These are phyloP conservation scores for Lepisosteus oculatus DNA, from an alignment of 2,113 vertebrate genomes.

Conservation along the genomic window DNA sequence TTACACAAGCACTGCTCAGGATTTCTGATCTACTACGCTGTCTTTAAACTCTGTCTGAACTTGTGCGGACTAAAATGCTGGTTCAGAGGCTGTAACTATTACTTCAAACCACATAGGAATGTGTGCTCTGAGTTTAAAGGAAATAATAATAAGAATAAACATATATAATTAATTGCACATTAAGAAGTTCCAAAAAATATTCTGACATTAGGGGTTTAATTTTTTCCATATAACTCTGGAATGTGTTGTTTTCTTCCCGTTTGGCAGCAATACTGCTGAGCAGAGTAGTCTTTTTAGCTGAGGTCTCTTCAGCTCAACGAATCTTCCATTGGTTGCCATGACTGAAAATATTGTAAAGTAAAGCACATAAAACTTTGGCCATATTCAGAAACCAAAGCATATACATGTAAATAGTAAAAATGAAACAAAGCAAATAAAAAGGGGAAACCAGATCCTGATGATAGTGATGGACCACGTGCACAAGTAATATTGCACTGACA, in stretches of 20 bases:
- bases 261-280: constrained; percentile 8
- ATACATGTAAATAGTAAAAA: too few species aligned
- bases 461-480: too few species aligned
- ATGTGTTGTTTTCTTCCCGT: constrained; percentile 30
- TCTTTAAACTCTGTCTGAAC: constrained; percentile 42
- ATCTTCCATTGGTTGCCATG: too few species aligned
- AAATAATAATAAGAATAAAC: constrained; percentile 19
- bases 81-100: constrained; percentile 12
- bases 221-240: constrained; percentile 29
- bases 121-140: constrained; percentile 15
- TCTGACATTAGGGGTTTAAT: constrained; percentile 22
- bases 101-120: constrained; percentile 38
- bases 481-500: too few species aligned
- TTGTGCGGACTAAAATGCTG: constrained; percentile 24
- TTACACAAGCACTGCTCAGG: too few species aligned
- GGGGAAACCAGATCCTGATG: too few species aligned
- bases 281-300: constrained; percentile 19
- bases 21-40: constrained; percentile 3
- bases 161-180: constrained; percentile 43
- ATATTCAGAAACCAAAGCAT: too few species aligned
- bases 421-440: too few species aligned
- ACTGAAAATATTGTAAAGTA: too few species aligned
- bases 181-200: constrained; percentile 25
- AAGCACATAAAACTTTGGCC: too few species aligned
- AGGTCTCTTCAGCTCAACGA: not conserved